Evolutionary conservation across 1,140 invertebrate species (phyloP).

Genomic region (Halictus rubicundus): DNA sequence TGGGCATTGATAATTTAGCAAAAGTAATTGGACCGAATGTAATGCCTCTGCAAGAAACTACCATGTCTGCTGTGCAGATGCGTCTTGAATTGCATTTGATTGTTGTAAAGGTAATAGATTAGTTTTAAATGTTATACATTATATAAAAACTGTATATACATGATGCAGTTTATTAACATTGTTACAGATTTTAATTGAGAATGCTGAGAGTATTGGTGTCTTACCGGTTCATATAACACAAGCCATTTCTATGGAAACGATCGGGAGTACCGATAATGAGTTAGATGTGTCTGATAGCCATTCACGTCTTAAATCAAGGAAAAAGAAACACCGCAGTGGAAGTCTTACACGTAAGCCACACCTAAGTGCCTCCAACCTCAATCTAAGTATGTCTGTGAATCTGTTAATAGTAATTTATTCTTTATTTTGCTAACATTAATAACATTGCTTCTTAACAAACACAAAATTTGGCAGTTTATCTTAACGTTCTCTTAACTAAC

Average conservation of each 20-base stretch:
- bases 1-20: conserved; percentile 90
- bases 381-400: conserved; percentile 71
- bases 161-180: conserved; percentile 33
- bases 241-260: conserved; percentile 79
- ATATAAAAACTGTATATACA: conserved; percentile 17
- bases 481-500: not conserved
- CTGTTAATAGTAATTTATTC: conserved; percentile 30
- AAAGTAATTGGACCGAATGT: conserved; percentile 91
- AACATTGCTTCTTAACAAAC: not conserved
- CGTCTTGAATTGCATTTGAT: conserved; percentile 84
- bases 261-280: conserved; percentile 79
- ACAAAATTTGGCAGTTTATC: not conserved
- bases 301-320: conserved; percentile 80
- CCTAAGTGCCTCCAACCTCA: conserved; percentile 70
- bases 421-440: conserved; percentile 3
- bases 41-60: conserved; percentile 86
- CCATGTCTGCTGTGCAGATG: conserved; percentile 82
- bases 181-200: conserved; percentile 87
- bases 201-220: conserved; percentile 87
- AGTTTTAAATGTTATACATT: conserved; percentile 32
- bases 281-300: conserved; percentile 76
- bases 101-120: conserved; percentile 81
- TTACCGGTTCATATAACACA: conserved; percentile 83
- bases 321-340: conserved; percentile 89
- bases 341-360: conserved; percentile 88